Evolutionary conservation across 2,113 vertebrate genomes (phyloP), one percentile per base, ranked within the genome.

Genomic region (Apodemus sylvaticus): DNA sequence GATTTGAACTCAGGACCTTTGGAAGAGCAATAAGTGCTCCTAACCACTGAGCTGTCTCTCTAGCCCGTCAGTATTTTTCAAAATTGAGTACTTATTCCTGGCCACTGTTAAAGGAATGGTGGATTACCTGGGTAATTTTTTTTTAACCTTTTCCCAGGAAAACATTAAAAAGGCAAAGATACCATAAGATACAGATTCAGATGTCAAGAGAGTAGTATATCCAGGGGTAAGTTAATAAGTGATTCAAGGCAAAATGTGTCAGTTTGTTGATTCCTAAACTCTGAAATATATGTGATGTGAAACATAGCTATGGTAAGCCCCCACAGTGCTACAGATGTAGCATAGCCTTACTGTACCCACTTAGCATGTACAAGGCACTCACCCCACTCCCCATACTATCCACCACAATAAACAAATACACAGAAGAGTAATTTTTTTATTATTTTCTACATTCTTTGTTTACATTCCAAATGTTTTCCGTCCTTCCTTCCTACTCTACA

Each of bases 381-480:
- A 9, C 8, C 55, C 55, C 86, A 88, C 26, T 31, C 8, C 45
- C 48, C 51, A 39, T 7, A 14, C n/a, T 22, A 14, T 19, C 86
- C 20, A 51, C 34, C 36, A 36, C 31, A 2, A 48, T 16, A 71
- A 55, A 88, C 24, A 88, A 29, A 36, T 10, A 24, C 1, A 19
- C 14, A 55, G 66, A 86, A 77, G 34, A 92, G 76, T 96, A 48
- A 97, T 97, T 96, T 86, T n/a, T n/a, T n/a, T n/a, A n/a, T n/a
- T n/a, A n/a, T n/a, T n/a, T n/a, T n/a, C n/a, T n/a, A n/a, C n/a
- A n/a, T n/a, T n/a, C n/a, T n/a, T n/a, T n/a, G n/a, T n/a, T n/a
- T n/a, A n/a, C n/a, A n/a, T n/a, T n/a, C n/a, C n/a, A n/a, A n/a
- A n/a, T n/a, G n/a, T n/a, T n/a, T n/a, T n/a, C n/a, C n/a, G n/a